phyloP scores from a whole-genome alignment of 53 echinoderm and acorn worm genomes.

The Holothuria leucospilota region DNA sequence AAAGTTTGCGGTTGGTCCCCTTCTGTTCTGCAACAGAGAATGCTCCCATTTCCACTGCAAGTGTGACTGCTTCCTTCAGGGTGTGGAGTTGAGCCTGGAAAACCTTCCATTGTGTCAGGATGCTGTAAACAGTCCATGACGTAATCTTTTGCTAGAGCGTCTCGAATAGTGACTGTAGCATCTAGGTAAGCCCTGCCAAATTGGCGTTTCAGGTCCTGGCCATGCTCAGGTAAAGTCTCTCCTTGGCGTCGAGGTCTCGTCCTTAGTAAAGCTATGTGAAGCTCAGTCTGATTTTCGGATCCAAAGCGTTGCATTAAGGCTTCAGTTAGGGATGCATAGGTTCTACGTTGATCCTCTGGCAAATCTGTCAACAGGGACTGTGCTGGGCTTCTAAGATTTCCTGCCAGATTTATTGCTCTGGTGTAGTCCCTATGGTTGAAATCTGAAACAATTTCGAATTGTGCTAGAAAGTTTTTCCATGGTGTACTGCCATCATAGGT shows the following conservation, averaged over 20 bases:
- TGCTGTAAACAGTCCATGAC: not conserved
- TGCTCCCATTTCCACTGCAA: not conserved
- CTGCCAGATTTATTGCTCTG: slow-evolving; percentile 13
- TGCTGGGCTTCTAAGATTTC: too few species aligned
- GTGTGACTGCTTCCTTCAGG: not conserved
- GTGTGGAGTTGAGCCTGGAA: not conserved
- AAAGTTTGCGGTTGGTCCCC: not conserved
- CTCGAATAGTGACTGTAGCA: not conserved
- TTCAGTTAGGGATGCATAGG: not conserved
- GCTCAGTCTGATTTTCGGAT: too few species aligned
- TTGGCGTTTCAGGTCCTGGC: slow-evolving; percentile 11
- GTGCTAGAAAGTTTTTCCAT: not conserved
- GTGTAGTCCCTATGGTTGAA: not conserved
- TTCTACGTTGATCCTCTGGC: not conserved
- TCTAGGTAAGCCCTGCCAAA: not conserved
- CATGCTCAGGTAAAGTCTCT: slow-evolving; percentile 1
- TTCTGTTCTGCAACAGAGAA: slow-evolving; percentile 3
- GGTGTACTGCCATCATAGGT: not conserved
- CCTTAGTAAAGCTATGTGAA: not conserved
- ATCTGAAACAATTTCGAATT: slow-evolving; percentile 3
- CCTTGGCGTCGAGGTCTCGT: not conserved
- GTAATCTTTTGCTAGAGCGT: not conserved
- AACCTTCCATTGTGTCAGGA: slow-evolving; percentile 13
- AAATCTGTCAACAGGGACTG: slow-evolving; percentile 20
- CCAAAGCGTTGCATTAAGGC: slow-evolving; percentile 14